A percentile compares a stretch with the other conserved stretches of the same genome.
These are phyloP conservation scores for Pollenia labialis DNA, from an alignment of 2,888 invertebrate species.

Conservation along the genomic window DNA sequence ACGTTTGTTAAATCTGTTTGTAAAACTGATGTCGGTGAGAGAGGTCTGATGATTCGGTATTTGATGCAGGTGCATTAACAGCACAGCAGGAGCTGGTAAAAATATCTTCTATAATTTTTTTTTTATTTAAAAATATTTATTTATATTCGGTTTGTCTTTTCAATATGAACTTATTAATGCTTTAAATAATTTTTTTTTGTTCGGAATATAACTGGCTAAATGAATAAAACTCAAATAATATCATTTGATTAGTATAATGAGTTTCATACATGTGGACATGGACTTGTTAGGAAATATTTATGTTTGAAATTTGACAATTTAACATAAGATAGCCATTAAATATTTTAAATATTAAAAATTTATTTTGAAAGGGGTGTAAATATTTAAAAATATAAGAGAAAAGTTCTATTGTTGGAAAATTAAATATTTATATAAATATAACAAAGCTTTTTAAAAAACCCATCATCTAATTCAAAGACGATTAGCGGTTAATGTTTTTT, in stretches of 20 bases:
- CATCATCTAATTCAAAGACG: neutral
- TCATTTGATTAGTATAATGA: slow-evolving; percentile 38
- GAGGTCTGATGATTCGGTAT: neutral
- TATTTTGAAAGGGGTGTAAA: slow-evolving; percentile 38
- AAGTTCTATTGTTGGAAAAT: slow-evolving; percentile 14
- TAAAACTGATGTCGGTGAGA: neutral
- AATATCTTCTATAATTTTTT: neutral
- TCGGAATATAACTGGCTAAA: neutral
- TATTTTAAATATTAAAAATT: neutral
- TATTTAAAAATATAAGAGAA: slow-evolving; percentile 13
- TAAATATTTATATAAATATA: slow-evolving; percentile 28
- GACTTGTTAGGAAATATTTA: slow-evolving; percentile 15
- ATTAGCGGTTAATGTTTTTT: neutral
- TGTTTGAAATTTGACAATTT: neutral
- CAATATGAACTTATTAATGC: neutral
- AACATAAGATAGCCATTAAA: slow-evolving; percentile 24
- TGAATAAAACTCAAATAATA: slow-evolving; percentile 23
- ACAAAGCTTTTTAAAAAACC: neutral
- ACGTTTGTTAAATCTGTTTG: slow-evolving; percentile 5
- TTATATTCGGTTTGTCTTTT: slow-evolving; percentile 1
- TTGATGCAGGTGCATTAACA: slow-evolving; percentile 21
- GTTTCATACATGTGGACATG: neutral
- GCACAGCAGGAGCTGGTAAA: slow-evolving; percentile 46
- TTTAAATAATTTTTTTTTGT: neutral
- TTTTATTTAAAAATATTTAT: slow-evolving; percentile 13